Conservation (phyloP, 92 coral and sea anemone genomes). For the Zoanthus gigantus region DNA sequence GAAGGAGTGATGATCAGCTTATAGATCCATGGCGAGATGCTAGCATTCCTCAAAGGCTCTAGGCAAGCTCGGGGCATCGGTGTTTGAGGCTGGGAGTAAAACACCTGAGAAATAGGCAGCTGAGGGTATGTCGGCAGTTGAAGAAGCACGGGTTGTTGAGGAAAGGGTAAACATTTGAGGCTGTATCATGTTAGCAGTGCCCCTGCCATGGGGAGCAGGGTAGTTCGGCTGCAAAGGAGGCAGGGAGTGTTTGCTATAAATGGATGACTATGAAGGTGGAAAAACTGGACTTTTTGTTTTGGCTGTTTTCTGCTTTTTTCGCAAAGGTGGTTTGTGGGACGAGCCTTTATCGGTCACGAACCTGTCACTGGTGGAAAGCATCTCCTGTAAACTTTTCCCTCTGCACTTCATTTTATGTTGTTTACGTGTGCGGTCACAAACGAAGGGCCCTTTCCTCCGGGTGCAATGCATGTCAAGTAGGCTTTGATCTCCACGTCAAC, state of each 20-base stretch:
- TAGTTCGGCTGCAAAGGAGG: conserved; percentile 34
- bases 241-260: conserved; percentile 10
- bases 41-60: conserved; percentile 43
- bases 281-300: conserved; percentile 42
- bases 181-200: conserved; percentile 11
- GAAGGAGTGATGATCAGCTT: conserved; percentile 43
- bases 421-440: conserved; percentile 2
- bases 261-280: conserved; percentile 39
- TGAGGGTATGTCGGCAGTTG: conserved; percentile 4
- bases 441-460: conserved; percentile 45
- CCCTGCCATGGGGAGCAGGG: conserved; percentile 19
- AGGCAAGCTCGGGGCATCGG: conserved; percentile 31
- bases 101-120: not conserved
- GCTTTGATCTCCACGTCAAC: conserved; percentile 38
- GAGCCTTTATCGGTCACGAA: conserved; percentile 19
- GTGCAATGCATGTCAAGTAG: conserved; percentile 36
- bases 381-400: not conserved
- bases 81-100: conserved; percentile 29
- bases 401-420: not conserved
- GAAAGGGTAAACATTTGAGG: conserved; percentile 24
- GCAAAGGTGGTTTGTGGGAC: conserved; percentile 44
- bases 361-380: not conserved
- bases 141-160: not conserved
- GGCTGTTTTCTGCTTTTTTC: conserved; percentile 40
- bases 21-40: conserved; percentile 46